Base-by-base conservation (phyloP, 2,888 invertebrate genomes). In the Sclerodermus sp. region DNA sequence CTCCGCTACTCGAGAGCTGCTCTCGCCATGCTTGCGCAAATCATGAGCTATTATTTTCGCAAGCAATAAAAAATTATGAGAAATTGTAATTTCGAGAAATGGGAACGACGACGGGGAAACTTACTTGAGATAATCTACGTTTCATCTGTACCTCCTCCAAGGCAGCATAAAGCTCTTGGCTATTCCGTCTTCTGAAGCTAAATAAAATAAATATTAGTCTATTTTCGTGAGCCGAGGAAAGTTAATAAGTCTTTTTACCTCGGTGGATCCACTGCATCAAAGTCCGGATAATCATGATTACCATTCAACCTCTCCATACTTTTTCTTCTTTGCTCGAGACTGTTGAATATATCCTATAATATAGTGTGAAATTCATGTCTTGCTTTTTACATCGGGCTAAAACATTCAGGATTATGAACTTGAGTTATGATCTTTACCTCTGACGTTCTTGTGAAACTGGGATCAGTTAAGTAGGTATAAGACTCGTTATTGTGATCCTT, bases 371-470 rank as follows among this genome's bases (percentile, higher is more conserved):
- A 14, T 23, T 37, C 10, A 23, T 5, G 30, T 3, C 6, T 15
- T 8, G 17, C 23, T 23, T n/a, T 4, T 18, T 15, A 30, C 45
- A 4, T 37, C 40, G 18, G 31, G 3, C 37, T 39, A 1, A 15
- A 23, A 9, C 2, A 44, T 40, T 12, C 18, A 14, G 23, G 41
- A 8, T 34, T 30, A n/a, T n/a, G 9, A 32, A 47, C 30, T 15
- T 50, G 10, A n/a, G 12, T 13, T 6, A 30, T 30, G 10, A 30
- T 30, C 10, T 55, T 13, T 65, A 77, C 77, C 68, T 77, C 77
- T 0, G 77, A 77, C 10, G 77, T 77, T 51, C 77, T 71, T 2
- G 73, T 75, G 37, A 77, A 76, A 46, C 76, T 76, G 1, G 77
- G 75, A 53, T 77, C 77, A 23, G 68, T 56, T 53, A 70, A 64